Evolutionary conservation across 2,797 vertebrate species (phyloP), one percentile per base, ranked within the genome.

Genomic region (Prunella strophiata): DNA sequence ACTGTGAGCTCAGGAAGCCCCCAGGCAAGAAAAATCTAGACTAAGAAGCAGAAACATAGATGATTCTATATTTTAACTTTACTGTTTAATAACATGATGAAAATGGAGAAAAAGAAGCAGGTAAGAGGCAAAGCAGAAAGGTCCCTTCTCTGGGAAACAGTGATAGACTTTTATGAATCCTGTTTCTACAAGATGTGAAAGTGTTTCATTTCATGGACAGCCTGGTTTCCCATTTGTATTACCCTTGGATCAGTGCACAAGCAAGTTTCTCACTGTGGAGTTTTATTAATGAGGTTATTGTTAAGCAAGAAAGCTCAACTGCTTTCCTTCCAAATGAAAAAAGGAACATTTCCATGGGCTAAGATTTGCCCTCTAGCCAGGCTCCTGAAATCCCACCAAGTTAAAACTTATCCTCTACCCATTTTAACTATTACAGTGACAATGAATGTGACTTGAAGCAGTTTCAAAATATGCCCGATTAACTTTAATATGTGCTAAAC

Each of bases 281-380:
- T 91, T 97, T 96, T 96, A 97, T 97, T 97, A 96, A 97, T 96
- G 93, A 96, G 87, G 43, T 61, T 96, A 74, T 88, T 94, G 77
- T 95, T 93, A 94, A 93, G 92, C 88, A 96, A 96, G 71, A 59
- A 89, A 83, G 58, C 78, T 92, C 80, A 92, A 66, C 57, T 73
- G 6, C 74, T 92, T 96, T 84, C 29, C 40, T 93, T 91, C 87
- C 59, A 89, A 78, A 90, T 83, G 58, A 34, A 88, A 94, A 95
- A 93, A 52, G 40, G 63, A 95, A 92, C 61, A 38, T 59, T 93
- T 94, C 87, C 74, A 32, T 83, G 27, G 32, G 12, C 34, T 75
- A 52, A 47, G 50, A 70, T 86, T 72, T 77, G 14, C 30, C 42
- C 38, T 78, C 76, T 34, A 75, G 45, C 36, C 25, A 71, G 50